Percentiles rank a stretch among this genome's conserved stretches.
Evolutionary conservation across 2,113 vertebrate genomes (phyloP).

Genomic region (Trichomycterus rosablanca): DNA sequence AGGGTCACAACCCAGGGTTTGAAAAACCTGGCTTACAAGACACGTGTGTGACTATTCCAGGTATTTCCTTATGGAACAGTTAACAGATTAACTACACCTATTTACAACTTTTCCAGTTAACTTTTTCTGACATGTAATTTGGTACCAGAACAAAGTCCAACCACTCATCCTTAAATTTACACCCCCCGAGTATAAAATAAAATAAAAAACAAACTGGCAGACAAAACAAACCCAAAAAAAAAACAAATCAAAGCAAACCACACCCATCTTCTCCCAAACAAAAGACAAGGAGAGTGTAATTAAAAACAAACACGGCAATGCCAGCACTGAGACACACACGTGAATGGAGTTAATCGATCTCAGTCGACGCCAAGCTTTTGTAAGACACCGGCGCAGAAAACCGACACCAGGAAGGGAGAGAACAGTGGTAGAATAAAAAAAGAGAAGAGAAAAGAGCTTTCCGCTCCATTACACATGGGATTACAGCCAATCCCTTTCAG

Average conservation of each 20-base stretch:
- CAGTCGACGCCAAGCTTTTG: constrained; percentile 32
- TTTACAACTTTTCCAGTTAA: too few relatives aligned
- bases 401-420: constrained; percentile 41
- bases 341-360: constrained; percentile 45
- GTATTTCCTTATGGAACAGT: too few relatives aligned
- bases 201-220: not conserved
- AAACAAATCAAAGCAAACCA: constrained; percentile 21
- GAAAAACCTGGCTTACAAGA: too few relatives aligned
- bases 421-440: constrained; percentile 18
- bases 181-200: not conserved
- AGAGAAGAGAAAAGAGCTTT: constrained; percentile 25
- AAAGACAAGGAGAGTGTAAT: constrained; percentile 29
- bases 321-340: not conserved
- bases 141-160: not conserved
- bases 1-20: too few relatives aligned
- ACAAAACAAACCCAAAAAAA: constrained; percentile 4
- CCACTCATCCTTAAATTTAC: not conserved
- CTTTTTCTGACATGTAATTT: not conserved
- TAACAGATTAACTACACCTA: too few relatives aligned
- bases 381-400: constrained; percentile 26
- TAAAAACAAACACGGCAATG: constrained; percentile 42
- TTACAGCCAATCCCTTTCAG: constrained; percentile 42
- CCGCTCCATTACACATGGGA: constrained; percentile 34
- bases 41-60: too few relatives aligned
- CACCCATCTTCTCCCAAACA: constrained; percentile 26